Conservation (phyloP, 2,888 invertebrate genomes). For the Tromatobia lineatoria region DNA sequence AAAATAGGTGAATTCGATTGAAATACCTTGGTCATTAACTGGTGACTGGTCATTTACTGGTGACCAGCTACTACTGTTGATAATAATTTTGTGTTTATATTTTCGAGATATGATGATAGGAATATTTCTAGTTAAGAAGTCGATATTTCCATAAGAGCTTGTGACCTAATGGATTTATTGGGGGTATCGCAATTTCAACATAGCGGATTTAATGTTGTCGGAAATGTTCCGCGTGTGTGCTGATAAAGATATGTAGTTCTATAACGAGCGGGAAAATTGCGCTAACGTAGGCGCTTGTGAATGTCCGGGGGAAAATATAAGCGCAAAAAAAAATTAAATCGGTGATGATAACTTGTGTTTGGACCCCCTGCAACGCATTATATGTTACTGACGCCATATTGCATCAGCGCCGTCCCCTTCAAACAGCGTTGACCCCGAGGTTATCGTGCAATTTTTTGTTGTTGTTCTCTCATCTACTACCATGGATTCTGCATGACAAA, state of each 20-base stretch:
- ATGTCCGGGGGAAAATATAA: slow-evolving; percentile 42
- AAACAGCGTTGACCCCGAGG: slow-evolving; percentile 58
- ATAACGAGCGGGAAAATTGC: slow-evolving; percentile 26
- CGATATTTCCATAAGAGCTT: slow-evolving; percentile 12
- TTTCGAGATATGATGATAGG: not conserved
- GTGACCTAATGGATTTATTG: slow-evolving; percentile 47
- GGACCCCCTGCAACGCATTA: slow-evolving; percentile 80
- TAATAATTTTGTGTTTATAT: not conserved
- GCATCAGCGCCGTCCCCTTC: slow-evolving; percentile 75
- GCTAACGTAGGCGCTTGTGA: slow-evolving; percentile 21
- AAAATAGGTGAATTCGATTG: too few relatives aligned
- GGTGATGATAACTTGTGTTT: slow-evolving; percentile 59
- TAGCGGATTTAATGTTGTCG: slow-evolving; percentile 41
- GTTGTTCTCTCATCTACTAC: slow-evolving; percentile 7
- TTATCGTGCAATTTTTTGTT: slow-evolving; percentile 61
- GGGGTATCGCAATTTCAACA: slow-evolving; percentile 53
- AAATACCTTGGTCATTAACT: too few relatives aligned
- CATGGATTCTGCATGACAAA: slow-evolving; percentile 31
- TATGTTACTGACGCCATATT: slow-evolving; percentile 74
- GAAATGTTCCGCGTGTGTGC: slow-evolving; percentile 34
- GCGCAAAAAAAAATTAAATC: slow-evolving; percentile 64
- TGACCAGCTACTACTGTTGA: not conserved
- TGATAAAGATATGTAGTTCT: slow-evolving; percentile 27
- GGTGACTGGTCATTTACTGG: too few relatives aligned
- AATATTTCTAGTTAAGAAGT: slow-evolving; percentile 2